Conservation (phyloP, 2,113 vertebrate genomes). For the Sinocyclocheilus grahami region DNA sequence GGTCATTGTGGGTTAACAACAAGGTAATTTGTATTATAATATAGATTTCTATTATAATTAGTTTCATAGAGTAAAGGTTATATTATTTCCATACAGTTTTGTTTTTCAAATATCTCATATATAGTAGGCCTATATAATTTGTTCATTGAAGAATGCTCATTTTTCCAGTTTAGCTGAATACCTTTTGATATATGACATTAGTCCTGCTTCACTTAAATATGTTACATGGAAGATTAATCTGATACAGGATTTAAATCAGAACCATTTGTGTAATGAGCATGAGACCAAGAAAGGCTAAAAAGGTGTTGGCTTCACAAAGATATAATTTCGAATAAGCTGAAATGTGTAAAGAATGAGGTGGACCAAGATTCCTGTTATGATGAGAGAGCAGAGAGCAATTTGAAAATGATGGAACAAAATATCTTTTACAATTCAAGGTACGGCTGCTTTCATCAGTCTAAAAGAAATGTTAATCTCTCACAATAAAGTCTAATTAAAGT, state of each 20-base stretch:
- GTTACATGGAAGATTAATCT: neutral
- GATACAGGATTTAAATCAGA: neutral
- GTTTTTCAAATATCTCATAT: neutral
- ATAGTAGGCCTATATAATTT: neutral
- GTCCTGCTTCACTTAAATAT: neutral
- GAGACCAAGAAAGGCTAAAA: neutral
- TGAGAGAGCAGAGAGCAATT: neutral
- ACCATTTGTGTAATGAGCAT: too few species aligned
- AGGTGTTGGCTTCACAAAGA: conserved; percentile 7
- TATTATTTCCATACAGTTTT: neutral
- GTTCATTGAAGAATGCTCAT: neutral
- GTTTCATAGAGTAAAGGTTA: neutral
- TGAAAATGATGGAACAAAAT: neutral
- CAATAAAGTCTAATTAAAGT: neutral
- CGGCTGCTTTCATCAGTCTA: neutral
- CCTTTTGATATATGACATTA: neutral
- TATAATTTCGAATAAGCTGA: neutral
- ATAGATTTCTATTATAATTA: too few species aligned
- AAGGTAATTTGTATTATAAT: neutral
- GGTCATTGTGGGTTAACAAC: too few species aligned
- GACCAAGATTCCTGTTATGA: neutral
- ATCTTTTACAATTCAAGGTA: neutral
- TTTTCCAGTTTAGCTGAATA: neutral
- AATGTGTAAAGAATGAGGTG: conserved; percentile 18
- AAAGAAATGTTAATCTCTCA: neutral